Base-by-base conservation (phyloP, 1,140 invertebrate genomes). In the Cherax quadricarinatus region DNA sequence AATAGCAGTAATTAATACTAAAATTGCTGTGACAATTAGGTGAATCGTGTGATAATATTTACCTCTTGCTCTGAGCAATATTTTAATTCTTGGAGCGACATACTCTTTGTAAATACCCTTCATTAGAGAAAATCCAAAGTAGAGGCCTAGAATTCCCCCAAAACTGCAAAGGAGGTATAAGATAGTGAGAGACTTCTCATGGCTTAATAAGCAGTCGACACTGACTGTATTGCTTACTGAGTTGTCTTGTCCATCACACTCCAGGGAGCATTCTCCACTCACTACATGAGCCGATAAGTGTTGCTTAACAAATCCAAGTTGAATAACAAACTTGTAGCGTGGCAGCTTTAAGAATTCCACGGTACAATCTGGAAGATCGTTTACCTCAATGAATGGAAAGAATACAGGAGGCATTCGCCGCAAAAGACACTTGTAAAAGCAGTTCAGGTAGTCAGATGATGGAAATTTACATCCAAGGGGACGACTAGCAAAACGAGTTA, bases 61-160 rank as follows among this genome's bases (percentile, higher is more conserved):
- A 21, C 21, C 21, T 18, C 14, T 21, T 12, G 3, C 14, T 21
- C 21, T 21, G 5, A 21, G 12, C 21, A 18, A 70, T 14, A 6
- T 21, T 70, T 70, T 21, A 70, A 18, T 80, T 18, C 24, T 41
- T 12, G 60, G 53, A 41, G 53, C 10, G 79, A 53, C n/a, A 57
- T 41, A 41, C 73, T 14, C 41, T 78, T n/a, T 2, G 73, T 78
- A 14, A 87, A 53, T 51, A 30, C 73, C 7, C 41, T 87, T 24
- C 49, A 87, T 14, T 24, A 87, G 18, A 49, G 86, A 87, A 18
- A 87, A 57, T 10, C 86, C 73, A 41, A 78, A 24, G 24, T 87
- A 87, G 24, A 87, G 70, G 14, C 86, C 86, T 24, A 87, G 14
- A 21, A 87, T 16, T 21, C 86, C 86, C 73, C 86, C 73, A 3